A percentile compares a stretch with the other conserved stretches of the same genome.
Evolutionary conservation across 2,888 invertebrate species (phyloP).

Genomic region (Papilio gigon): DNA sequence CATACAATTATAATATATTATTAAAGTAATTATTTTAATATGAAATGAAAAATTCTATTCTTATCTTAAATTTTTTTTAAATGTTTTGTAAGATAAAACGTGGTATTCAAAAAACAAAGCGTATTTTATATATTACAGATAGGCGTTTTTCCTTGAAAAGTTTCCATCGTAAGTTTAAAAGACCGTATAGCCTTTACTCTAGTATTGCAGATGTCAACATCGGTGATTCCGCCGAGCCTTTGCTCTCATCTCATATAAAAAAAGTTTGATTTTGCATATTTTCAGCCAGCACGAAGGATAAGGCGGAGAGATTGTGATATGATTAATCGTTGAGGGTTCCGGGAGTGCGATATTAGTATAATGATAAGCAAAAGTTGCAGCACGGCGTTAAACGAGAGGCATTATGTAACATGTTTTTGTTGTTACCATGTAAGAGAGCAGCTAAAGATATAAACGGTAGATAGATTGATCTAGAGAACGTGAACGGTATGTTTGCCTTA

Average conservation of each 20-base stretch:
- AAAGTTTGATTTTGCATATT: constrained; percentile 13
- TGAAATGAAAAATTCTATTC: background rate
- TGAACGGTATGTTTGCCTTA: too few species aligned
- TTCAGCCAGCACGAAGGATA: background rate
- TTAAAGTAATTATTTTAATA: background rate
- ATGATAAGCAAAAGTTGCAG: constrained; percentile 9
- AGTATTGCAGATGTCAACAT: too few species aligned
- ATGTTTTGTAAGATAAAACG: background rate
- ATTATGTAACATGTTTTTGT: background rate
- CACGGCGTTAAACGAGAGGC: background rate
- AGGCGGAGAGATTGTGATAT: constrained; percentile 12
- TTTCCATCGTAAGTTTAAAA: constrained; percentile 12
- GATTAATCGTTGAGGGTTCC: background rate
- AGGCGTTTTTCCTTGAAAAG: background rate
- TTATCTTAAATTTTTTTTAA: background rate
- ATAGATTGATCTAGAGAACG: too few species aligned
- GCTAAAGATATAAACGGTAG: background rate
- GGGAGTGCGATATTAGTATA: constrained; percentile 6
- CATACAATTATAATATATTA: too few species aligned
- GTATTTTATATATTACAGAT: background rate
- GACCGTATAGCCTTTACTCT: too few species aligned
- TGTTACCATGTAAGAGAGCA: background rate
- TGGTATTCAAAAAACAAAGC: background rate
- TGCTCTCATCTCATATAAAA: too few species aligned
- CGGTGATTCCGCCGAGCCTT: too few species aligned